Conservation (phyloP, 2,888 invertebrate species). For the Dioctria rufipes region DNA sequence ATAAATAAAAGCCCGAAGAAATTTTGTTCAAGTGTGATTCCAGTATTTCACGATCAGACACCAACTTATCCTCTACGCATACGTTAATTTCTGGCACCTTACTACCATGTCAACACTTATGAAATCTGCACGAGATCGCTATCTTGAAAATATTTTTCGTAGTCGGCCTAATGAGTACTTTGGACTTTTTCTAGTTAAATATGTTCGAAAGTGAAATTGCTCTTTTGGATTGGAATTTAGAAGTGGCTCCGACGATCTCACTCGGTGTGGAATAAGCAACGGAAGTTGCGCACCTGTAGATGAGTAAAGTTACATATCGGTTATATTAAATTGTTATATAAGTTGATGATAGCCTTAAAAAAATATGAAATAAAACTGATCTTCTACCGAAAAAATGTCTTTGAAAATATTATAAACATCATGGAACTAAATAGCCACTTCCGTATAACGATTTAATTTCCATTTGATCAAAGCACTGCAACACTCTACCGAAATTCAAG, state of each 20-base stretch:
- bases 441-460: no score
- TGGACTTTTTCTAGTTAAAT: neutral
- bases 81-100: slow-evolving; percentile 6
- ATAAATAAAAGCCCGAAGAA: neutral
- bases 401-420: no score
- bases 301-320: no score
- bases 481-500: no score
- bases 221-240: neutral
- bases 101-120: neutral
- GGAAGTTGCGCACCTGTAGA: no score
- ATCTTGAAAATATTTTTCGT: neutral
- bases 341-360: no score
- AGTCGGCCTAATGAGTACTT: slow-evolving; percentile 1
- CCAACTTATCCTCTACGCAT: neutral
- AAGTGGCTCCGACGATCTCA: neutral
- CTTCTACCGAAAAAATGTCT: no score
- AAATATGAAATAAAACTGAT: no score
- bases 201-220: slow-evolving; percentile 13
- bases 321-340: no score
- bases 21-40: neutral
- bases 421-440: no score
- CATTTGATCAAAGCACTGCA: no score
- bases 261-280: neutral
- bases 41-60: neutral
- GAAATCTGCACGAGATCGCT: slow-evolving; percentile 4